phyloP scores from a whole-genome alignment of 1,140 invertebrate genomes.

The Drosophila nigromelanica region DNA sequence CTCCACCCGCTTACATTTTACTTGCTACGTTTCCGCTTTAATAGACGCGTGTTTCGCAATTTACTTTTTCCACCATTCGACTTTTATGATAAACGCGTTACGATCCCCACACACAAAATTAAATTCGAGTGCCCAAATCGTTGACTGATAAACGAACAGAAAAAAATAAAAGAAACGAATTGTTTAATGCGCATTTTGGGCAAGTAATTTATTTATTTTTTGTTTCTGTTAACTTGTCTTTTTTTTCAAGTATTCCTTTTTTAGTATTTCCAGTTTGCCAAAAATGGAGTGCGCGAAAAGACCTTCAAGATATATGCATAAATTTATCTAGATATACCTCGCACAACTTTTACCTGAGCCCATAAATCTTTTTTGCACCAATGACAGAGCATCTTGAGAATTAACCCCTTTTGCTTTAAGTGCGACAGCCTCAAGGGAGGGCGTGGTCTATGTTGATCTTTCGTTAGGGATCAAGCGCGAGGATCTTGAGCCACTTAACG shows the following conservation, averaged over 20 bases:
- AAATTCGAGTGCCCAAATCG: constrained; percentile 29
- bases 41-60: constrained; percentile 62
- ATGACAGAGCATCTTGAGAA: constrained; percentile 55
- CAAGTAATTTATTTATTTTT: constrained; percentile 15
- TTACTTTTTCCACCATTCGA: constrained; percentile 25
- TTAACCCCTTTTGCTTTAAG: constrained; percentile 60
- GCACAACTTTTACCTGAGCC: constrained; percentile 21
- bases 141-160: constrained; percentile 55
- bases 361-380: constrained; percentile 49
- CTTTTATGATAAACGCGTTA: constrained; percentile 64
- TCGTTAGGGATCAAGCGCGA: constrained; percentile 25
- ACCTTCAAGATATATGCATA: constrained; percentile 39
- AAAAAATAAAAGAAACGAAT: constrained; percentile 37
- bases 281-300: constrained; percentile 57
- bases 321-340: constrained; percentile 18
- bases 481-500: constrained; percentile 41
- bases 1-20: constrained; percentile 12
- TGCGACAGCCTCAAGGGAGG: constrained; percentile 29
- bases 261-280: constrained; percentile 48
- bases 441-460: constrained; percentile 65
- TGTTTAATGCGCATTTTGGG: constrained; percentile 32
- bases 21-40: constrained; percentile 38
- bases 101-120: constrained; percentile 28
- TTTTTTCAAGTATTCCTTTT: not conserved
- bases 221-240: not conserved